Base-by-base conservation (phyloP, 1,140 invertebrate species). In the Lanistes nyassanus region DNA sequence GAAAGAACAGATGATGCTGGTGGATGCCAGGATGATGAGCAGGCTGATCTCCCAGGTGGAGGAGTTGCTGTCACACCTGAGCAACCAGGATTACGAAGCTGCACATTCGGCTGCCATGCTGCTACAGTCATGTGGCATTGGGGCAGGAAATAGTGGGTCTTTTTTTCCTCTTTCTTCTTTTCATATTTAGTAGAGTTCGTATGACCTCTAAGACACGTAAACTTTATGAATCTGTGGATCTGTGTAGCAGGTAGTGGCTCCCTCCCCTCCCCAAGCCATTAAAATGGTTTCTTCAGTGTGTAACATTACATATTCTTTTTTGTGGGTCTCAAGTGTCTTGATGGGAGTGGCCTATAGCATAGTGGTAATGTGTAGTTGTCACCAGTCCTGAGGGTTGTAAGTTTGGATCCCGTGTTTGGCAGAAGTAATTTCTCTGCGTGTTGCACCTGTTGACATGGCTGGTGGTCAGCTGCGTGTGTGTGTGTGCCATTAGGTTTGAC, bases 21-120 rank as follows among this genome's bases (percentile, higher is more conserved):
- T 80, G 37, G 81, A 82, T 72, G 78, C 76, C 0, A 58, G 55
- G 5, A 77, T 82, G 53, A 76, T 82, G 7, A 76, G 78, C 29
- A 79, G 70, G 42, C 67, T 82, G 42, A 76, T 82, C 9, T 39
- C 60, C 4, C 77, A 82, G 42, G 81, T 82, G 13, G 81, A 82
- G 47, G 81, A 81, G 56, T 51, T 82, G 7, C 65, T 82, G 31
- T 72, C 68, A n/a, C 81, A 82, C 73, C 75, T 82, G 31, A 78
- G 76, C 47, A 78, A 78, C 29, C 70, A 82, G 68, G 73, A 81
- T 58, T 81, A 72, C 53, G 53, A 81, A 70, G 80, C 80, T 29
- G 80, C 79, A 6, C 51, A 72, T 21, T 66, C 74, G 66, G 74
- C 78, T 29, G 80, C 78, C 23, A 73, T 67, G 65, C 55, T 78